Evolutionary conservation across 2,113 vertebrate species (phyloP).

Genomic region (Hylia prasina): DNA sequence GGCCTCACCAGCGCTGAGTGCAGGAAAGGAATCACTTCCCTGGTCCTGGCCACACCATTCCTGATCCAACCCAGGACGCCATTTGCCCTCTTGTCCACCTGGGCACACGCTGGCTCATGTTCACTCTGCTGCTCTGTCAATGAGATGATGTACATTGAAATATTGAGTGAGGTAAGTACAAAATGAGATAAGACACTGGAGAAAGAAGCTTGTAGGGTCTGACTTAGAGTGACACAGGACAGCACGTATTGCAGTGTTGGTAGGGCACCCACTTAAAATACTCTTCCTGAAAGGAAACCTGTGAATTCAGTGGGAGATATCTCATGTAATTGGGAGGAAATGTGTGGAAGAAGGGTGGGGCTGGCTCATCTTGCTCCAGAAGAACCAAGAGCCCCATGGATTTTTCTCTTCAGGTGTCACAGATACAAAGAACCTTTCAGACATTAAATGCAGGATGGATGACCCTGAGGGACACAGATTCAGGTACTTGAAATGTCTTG

Average conservation of each 20-base stretch:
- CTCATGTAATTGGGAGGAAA: neutral
- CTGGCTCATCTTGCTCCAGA: neutral
- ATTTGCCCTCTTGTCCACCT: neutral
- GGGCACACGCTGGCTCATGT: neutral
- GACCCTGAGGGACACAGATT: neutral
- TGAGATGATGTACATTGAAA: neutral
- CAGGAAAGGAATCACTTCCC: neutral
- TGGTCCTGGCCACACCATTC: rapidly evolving
- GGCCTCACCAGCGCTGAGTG: neutral
- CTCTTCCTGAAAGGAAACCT: neutral
- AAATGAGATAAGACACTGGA: neutral
- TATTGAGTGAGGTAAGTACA: neutral
- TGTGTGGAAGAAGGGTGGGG: neutral
- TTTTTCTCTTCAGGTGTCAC: neutral
- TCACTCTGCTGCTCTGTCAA: neutral
- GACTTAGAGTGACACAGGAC: neutral
- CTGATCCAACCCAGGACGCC: neutral
- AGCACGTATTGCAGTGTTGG: neutral
- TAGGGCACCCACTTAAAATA: neutral
- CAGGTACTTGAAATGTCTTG: neutral
- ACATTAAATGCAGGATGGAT: rapidly evolving
- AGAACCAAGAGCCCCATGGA: neutral
- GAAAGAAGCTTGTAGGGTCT: neutral
- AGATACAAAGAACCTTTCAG: neutral
- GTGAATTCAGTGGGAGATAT: neutral